Evolutionary conservation across 2,113 vertebrate genomes (phyloP).

Genomic region (Trinectes maculatus): DNA sequence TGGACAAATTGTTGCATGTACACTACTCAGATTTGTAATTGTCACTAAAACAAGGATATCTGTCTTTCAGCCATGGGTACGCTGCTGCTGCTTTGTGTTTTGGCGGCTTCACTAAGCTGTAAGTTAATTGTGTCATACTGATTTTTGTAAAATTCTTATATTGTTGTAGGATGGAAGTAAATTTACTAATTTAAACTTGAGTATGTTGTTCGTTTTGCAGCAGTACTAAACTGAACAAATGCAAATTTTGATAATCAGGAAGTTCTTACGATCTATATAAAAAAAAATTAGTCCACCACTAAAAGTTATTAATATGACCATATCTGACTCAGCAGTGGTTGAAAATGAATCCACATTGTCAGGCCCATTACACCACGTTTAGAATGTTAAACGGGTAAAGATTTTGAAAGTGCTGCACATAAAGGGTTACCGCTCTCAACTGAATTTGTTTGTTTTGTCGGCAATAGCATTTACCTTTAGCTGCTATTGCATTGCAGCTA

Average conservation of each 20-base stretch:
- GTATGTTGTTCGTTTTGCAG: neutral
- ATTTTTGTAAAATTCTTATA: neutral
- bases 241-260: too few relatives aligned
- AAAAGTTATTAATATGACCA: neutral
- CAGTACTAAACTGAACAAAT: neutral
- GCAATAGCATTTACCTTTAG: constrained; percentile 63
- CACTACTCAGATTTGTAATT: neutral
- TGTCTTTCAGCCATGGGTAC: constrained; percentile 67
- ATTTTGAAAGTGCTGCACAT: constrained; percentile 41
- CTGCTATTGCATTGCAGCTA: constrained; percentile 55
- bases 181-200: neutral
- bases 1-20: neutral
- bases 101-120: constrained; percentile 57
- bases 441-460: constrained; percentile 65
- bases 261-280: neutral
- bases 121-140: constrained; percentile 36
- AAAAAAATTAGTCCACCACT: neutral
- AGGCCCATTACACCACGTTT: constrained; percentile 29
- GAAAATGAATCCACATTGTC: constrained; percentile 47
- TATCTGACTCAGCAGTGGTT: constrained; percentile 20
- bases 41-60: constrained; percentile 17
- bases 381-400: constrained; percentile 62
- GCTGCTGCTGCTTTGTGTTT: constrained; percentile 53
- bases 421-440: constrained; percentile 63
- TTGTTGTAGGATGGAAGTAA: neutral